A percentile compares a stretch with the other conserved stretches of the same genome.
Evolutionary conservation across 1,140 invertebrate species (phyloP).

Genomic region (Monochamus saltuarius): DNA sequence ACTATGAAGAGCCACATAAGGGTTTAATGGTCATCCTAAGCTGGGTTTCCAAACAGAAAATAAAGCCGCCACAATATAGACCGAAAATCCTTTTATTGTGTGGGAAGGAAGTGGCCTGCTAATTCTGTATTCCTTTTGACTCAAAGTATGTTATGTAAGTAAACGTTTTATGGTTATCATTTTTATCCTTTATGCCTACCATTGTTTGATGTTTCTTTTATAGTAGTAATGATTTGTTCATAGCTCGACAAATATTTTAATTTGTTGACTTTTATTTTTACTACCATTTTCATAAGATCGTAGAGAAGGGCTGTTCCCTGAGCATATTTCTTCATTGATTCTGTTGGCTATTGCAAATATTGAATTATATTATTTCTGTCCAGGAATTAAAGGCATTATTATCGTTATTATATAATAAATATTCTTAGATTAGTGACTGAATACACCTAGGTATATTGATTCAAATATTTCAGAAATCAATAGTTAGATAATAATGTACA

Average conservation of each 20-base stretch:
- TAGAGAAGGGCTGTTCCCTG: background rate
- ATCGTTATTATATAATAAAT: too few relatives aligned
- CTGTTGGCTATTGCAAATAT: background rate
- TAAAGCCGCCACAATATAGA: conserved; percentile 16
- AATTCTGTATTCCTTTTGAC: conserved; percentile 30
- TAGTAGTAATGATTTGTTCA: conserved; percentile 4
- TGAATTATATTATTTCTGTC: too few relatives aligned
- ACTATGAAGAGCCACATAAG: conserved; percentile 1
- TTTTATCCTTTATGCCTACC: conserved; percentile 23
- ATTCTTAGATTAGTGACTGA: too few relatives aligned
- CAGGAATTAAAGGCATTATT: too few relatives aligned
- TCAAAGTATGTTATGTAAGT: conserved; percentile 31
- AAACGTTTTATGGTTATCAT: conserved; percentile 32
- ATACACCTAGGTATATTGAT: too few relatives aligned
- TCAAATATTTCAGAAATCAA: too few relatives aligned
- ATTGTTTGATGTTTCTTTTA: conserved; percentile 19
- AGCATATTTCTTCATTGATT: background rate
- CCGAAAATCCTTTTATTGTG: conserved; percentile 25
- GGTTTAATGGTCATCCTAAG: conserved; percentile 20
- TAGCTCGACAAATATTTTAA: conserved; percentile 1
- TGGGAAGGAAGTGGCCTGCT: conserved; percentile 8
- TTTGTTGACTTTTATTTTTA: background rate
- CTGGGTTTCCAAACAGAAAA: conserved; percentile 24
- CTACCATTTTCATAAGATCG: background rate
- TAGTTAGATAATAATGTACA: too few relatives aligned